These are phyloP conservation scores for Saccostrea cuccullata DNA, from an alignment of 1,140 invertebrate genomes.

Conservation along the genomic window DNA sequence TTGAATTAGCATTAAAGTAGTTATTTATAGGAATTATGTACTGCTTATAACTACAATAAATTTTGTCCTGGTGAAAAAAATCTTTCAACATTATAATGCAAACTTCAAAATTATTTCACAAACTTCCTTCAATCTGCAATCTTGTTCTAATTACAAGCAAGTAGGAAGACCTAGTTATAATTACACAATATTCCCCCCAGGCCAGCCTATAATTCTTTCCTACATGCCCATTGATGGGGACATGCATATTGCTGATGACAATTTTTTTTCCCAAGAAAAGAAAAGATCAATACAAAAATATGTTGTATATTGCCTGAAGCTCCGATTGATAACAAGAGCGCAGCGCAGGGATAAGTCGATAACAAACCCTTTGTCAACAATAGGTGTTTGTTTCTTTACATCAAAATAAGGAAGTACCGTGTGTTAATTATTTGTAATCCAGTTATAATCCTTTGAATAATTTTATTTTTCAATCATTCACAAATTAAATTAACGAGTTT, in stretches of 20 bases:
- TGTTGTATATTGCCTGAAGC: neutral
- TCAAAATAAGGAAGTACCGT: neutral
- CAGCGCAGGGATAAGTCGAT: neutral
- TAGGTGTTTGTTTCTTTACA: neutral
- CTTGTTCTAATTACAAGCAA: neutral
- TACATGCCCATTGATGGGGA: neutral
- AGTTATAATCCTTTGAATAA: neutral
- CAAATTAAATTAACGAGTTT: too few species aligned
- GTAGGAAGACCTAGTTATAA: neutral
- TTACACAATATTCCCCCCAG: neutral
- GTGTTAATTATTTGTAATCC: neutral
- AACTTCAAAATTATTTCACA: too few species aligned
- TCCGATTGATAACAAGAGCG: neutral
- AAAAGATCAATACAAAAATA: constrained; percentile 32
- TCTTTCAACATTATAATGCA: too few species aligned
- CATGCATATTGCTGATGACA: constrained; percentile 16
- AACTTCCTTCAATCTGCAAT: neutral
- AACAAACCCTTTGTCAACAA: constrained; percentile 11
- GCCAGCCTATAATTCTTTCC: neutral
- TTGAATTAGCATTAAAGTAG: too few species aligned
- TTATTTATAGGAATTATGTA: too few species aligned
- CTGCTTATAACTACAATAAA: too few species aligned
- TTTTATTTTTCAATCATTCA: too few species aligned
- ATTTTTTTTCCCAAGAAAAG: neutral
- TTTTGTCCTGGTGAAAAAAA: too few species aligned